Evolutionary conservation across 1,140 invertebrate genomes (phyloP), one percentile per base, ranked within the genome.

Genomic region (Aphis gossypii): DNA sequence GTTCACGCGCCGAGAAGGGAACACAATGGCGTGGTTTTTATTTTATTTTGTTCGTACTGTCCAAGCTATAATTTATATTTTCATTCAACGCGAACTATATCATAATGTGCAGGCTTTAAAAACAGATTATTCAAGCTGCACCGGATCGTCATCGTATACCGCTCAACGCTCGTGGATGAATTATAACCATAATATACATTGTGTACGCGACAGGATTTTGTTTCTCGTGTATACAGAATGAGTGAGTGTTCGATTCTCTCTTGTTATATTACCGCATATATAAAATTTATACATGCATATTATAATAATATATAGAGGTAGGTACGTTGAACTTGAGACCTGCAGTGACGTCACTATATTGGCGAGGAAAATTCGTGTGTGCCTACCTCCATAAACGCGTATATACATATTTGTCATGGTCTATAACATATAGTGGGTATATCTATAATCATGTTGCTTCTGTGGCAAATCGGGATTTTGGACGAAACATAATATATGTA

Each of bases 21-120:
- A 76, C 30, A 92, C 91, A 92, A 92, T 92, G 38, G 48, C 9
- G 46, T n/a, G 30, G 30, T n/a, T 76, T 68, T 68, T 51, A 48
- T 92, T 51, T 41, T 41, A 84, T 89, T 89, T 25, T 35, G 44
- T 54, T 84, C 48, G 9, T 82, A 92, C 82, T 21, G 44, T 8
- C 30, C 90, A 21, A 76, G 9, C 44, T 82, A 46, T 48, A 51
- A 84, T 92, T 92, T 84, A 84, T 21, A 92, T 92, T 92, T 92
- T 92, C 90, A 82, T 92, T 92, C 90, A 48, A 82, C n/a, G 60
- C 1, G 23, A 38, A 51, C 30, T 48, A 35, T 88, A 51, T 83
- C 41, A n/a, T 86, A 51, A 51, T 88, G 86, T 48, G 87, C 30
- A 76, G 60, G 30, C 60, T 76, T 76, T 76, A 76, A 76, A 76